These are phyloP conservation scores for Torymus aiolomorphi DNA, from an alignment of 2,888 invertebrate species.

Conservation along the genomic window DNA sequence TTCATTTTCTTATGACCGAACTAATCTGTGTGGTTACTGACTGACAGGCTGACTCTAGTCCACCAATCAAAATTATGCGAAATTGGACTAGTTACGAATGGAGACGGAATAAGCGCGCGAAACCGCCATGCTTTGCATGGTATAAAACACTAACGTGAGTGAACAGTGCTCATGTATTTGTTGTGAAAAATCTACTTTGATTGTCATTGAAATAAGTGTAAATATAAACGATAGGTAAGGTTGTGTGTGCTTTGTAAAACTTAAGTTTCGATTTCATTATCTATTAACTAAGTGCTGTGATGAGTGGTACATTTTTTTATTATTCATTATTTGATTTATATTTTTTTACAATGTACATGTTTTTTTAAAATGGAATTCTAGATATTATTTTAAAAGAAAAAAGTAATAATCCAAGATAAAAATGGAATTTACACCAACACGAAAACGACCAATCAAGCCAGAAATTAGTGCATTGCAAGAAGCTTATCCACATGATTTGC, in stretches of 20 bases:
- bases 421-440: constrained; percentile 63
- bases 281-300: too few species aligned
- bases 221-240: too few species aligned
- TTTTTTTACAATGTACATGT: neutral
- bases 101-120: constrained; percentile 44
- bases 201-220: too few species aligned
- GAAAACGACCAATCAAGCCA: constrained; percentile 49
- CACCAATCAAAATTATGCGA: constrained; percentile 24
- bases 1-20: neutral
- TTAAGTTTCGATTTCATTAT: too few species aligned
- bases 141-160: too few species aligned
- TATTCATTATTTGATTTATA: too few species aligned
- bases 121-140: constrained; percentile 18
- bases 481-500: constrained; percentile 85
- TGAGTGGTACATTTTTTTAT: too few species aligned
- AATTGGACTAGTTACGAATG: neutral
- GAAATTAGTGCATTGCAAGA: constrained; percentile 50
- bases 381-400: neutral
- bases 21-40: neutral
- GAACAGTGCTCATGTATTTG: neutral
- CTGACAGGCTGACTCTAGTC: neutral
- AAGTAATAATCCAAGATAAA: neutral
- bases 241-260: too few species aligned
- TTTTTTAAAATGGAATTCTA: neutral
- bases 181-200: neutral